phyloP scores from a whole-genome alignment of 2,888 invertebrate genomes.

The Harpalus rubripes region DNA sequence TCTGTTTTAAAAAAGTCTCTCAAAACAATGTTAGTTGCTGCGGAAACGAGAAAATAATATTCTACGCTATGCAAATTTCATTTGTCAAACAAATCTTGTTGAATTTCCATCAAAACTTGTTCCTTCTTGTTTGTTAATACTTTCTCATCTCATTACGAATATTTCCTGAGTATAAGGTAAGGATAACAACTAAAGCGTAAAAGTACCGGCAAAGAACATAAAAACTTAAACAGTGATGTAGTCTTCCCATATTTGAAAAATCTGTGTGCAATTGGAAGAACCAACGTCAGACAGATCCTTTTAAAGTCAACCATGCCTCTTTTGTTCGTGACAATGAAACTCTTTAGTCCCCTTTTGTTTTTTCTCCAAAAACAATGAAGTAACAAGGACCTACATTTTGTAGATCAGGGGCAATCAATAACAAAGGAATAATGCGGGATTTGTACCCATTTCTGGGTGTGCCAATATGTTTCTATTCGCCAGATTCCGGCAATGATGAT shows the following conservation, averaged over 20 bases:
- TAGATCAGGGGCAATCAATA: constrained; percentile 37
- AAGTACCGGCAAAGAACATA: constrained; percentile 14
- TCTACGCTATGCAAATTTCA: too few species aligned
- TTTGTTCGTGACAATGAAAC: constrained; percentile 45
- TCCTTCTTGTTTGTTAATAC: background rate
- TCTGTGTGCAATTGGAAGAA: constrained; percentile 33
- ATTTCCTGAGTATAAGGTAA: constrained; percentile 2
- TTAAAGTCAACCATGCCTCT: constrained; percentile 46
- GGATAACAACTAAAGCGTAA: constrained; percentile 6
- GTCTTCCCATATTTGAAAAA: constrained; percentile 57
- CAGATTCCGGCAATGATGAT: too few species aligned
- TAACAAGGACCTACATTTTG: background rate
- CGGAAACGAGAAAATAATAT: too few species aligned
- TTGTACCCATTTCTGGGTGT: background rate
- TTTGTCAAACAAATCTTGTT: too few species aligned
- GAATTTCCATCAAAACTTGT: background rate
- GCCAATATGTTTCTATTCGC: too few species aligned
- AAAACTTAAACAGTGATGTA: constrained; percentile 32
- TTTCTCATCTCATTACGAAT: background rate
- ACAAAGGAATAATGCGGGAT: background rate
- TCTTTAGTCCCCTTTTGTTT: background rate
- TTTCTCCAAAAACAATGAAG: constrained; percentile 17
- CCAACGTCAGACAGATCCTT: constrained; percentile 45
- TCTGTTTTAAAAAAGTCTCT: too few species aligned
- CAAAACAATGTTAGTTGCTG: too few species aligned